Percentiles rank a stretch among this genome's conserved stretches.
These are phyloP conservation scores for Pao palembangensis DNA, from an alignment of 2,113 vertebrate genomes.

Conservation along the genomic window DNA sequence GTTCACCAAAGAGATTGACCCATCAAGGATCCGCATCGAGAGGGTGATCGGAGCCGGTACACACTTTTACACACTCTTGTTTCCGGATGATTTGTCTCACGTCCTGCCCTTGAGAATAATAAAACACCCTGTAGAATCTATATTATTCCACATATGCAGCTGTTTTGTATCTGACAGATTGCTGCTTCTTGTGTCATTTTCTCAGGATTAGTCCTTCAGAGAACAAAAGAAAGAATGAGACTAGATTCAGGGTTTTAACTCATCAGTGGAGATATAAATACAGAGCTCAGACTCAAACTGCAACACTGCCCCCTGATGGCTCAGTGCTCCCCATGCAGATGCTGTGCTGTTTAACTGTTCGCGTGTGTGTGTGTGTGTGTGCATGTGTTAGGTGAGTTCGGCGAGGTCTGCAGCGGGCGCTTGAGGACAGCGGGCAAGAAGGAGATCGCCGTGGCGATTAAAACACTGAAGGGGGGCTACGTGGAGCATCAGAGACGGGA, in stretches of 20 bases:
- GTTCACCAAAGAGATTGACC: constrained; percentile 96
- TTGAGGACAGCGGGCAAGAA: constrained; percentile 90
- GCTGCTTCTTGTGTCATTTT: neutral
- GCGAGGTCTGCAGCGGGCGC: constrained; percentile 92
- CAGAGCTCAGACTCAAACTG: constrained; percentile 32
- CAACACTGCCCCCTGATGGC: constrained; percentile 71
- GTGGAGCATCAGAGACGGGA: constrained; percentile 89
- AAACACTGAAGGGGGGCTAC: constrained; percentile 91
- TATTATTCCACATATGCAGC: neutral
- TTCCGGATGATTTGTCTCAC: neutral
- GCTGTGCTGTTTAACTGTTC: neutral
- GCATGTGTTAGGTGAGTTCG: constrained; percentile 84
- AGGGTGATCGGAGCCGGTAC: constrained; percentile 94
- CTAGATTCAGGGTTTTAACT: constrained; percentile 32
- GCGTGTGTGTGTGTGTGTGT: neutral
- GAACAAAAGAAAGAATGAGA: constrained; percentile 40
- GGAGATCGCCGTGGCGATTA: constrained; percentile 94
- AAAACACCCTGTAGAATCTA: constrained; percentile 1
- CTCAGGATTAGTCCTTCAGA: constrained; percentile 18
- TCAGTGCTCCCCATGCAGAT: neutral
- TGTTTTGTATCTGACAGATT: constrained; percentile 10
- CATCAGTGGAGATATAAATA: constrained; percentile 26
- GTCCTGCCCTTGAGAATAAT: constrained; percentile 22
- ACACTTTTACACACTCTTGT: neutral
- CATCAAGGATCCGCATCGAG: constrained; percentile 92